A percentile compares a stretch with the other conserved stretches of the same genome.
phyloP scores from a whole-genome alignment of 92 coral and sea anemone species.

The Parazoanthus swiftii region DNA sequence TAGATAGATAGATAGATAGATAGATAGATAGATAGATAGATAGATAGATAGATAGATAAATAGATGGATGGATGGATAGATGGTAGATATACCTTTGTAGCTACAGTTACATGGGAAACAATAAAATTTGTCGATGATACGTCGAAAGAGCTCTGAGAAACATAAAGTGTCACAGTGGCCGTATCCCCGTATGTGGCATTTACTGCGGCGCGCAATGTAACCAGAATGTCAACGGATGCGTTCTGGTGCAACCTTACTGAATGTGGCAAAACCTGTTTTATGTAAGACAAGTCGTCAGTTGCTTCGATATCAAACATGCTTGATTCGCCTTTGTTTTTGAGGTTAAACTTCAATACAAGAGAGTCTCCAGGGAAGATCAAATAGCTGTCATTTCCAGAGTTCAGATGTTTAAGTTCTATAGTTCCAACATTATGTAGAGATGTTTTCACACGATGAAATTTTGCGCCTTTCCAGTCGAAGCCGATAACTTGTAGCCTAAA shows the following conservation, averaged over 20 bases:
- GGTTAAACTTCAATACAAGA: conserved; percentile 20
- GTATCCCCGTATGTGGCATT: conserved; percentile 48
- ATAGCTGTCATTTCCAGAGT: background rate
- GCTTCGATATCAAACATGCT: conserved; percentile 41
- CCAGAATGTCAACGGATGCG: conserved; percentile 36
- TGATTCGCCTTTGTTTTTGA: conserved; percentile 43
- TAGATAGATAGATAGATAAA: background rate
- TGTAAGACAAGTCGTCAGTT: conserved; percentile 51
- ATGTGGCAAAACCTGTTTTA: conserved; percentile 30
- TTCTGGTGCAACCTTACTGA: conserved; percentile 16
- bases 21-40: no score
- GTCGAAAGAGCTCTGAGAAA: conserved; percentile 17
- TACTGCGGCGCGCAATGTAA: conserved; percentile 42
- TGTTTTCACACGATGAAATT: conserved; percentile 49
- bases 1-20: no score
- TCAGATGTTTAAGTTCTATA: background rate
- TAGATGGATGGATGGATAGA: no score
- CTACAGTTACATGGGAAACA: conserved; percentile 49
- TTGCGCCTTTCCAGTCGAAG: conserved; percentile 31
- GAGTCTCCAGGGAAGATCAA: conserved; percentile 35
- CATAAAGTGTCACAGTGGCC: conserved; percentile 40
- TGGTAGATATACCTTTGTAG: conserved; percentile 19
- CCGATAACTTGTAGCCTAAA: conserved; percentile 53
- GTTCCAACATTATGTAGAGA: conserved; percentile 32
- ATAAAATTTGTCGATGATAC: conserved; percentile 48